Conservation (phyloP, 2,797 vertebrate genomes). For the Chelidonichthys spinosus region DNA sequence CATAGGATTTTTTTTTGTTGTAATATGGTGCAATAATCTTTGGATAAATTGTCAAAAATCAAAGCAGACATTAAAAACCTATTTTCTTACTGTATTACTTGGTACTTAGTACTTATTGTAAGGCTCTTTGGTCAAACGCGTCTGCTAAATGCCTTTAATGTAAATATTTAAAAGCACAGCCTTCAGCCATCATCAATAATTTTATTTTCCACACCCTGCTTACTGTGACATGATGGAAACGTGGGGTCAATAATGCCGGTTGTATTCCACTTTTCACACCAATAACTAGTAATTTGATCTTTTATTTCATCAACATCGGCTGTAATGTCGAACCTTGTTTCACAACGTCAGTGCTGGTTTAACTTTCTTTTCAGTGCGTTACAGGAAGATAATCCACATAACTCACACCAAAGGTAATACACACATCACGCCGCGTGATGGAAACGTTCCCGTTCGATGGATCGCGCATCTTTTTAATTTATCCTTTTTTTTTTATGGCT, state of each 20-base stretch:
- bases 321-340: constrained; percentile 27
- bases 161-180: too few species aligned
- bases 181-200: neutral
- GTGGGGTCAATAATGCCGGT: neutral
- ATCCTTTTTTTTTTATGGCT: constrained; percentile 95
- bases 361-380: constrained; percentile 89
- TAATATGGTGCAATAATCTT: too few species aligned
- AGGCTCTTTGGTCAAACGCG: too few species aligned
- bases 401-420: constrained; percentile 89
- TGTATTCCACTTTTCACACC: neutral
- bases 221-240: neutral
- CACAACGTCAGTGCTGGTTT: constrained; percentile 67
- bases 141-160: too few species aligned
- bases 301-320: constrained; percentile 4
- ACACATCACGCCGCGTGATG: constrained; percentile 88
- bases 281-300: neutral
- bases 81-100: too few species aligned
- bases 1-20: too few species aligned
- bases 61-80: too few species aligned
- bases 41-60: too few species aligned
- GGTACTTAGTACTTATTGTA: too few species aligned
- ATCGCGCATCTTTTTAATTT: constrained; percentile 92
- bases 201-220: neutral
- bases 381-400: constrained; percentile 84
- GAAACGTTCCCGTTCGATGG: constrained; percentile 93